phyloP scores from a whole-genome alignment of 2,113 vertebrate species.

The Malaclemys terrapin region DNA sequence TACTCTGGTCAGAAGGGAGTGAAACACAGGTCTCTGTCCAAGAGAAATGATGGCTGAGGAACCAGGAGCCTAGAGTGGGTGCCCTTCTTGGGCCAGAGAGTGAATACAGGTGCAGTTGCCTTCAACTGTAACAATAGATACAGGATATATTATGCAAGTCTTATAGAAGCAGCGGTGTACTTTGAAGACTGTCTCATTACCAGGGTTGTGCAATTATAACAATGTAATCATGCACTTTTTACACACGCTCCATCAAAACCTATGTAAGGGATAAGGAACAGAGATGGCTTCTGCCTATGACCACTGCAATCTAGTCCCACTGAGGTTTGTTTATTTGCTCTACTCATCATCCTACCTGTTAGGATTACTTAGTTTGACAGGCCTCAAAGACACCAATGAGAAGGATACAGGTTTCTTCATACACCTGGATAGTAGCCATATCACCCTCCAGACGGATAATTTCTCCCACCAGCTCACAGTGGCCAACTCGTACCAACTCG shows the following conservation, averaged over 20 bases:
- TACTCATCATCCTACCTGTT: accelerated
- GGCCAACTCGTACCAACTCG: constrained; percentile 95
- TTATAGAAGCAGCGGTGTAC: neutral
- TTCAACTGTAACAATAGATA: no score
- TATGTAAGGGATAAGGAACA: neutral
- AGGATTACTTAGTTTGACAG: accelerated
- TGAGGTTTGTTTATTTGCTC: neutral
- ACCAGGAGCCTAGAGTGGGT: neutral
- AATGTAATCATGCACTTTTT: neutral
- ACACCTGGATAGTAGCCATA: constrained; percentile 98
- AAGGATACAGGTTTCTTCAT: constrained; percentile 99
- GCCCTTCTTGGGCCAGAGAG: neutral
- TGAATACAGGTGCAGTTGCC: no score
- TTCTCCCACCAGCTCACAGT: constrained; percentile 96
- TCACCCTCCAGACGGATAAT: constrained; percentile 97
- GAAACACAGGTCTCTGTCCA: neutral
- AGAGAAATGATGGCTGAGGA: neutral
- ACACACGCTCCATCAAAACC: neutral
- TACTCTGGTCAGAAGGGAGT: neutral
- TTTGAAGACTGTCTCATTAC: neutral
- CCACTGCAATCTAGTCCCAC: neutral
- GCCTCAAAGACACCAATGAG: neutral
- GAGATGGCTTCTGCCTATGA: neutral
- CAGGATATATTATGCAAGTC: neutral
- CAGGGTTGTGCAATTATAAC: neutral